Evolutionary conservation across 2,797 vertebrate species (phyloP), one percentile per base, ranked within the genome.

Genomic region (Melanotaenia maccullochi): DNA sequence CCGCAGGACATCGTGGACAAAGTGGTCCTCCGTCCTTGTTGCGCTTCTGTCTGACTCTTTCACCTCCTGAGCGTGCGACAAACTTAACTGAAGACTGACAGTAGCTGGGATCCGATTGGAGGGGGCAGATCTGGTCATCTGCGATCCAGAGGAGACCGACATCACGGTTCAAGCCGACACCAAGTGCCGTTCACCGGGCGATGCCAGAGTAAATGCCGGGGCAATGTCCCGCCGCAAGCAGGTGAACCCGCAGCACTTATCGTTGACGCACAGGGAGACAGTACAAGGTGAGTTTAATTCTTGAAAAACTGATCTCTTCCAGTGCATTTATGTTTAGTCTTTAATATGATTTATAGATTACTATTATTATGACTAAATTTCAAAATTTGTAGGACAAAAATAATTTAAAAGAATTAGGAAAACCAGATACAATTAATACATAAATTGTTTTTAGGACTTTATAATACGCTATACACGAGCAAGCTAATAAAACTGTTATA

Each of bases 181-280:
- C 90, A 91, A 94, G 95, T 95, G 94, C 95, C 93, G 96, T 96
- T 97, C 95, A 96, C 95, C 96, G 95, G 96, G 97, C 96, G 95
- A 97, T 98, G 97, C 96, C 96, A 96, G 96, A 97, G 96, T 99
- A 97, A 96, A 97, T 98, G 97, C 96, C 95, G 96, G 96, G 97
- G 96, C 97, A 94, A 99, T 99, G 97, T 99, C 97, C 97, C 97
- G 97, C 95, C 97, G 97, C 95, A 99, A 99, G 96, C 97, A 98
- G 96, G 97, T 97, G 95, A 98, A 99, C 93, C 97, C 97, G 93
- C 97, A 99, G 96, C 97, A 99, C 96, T 97, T 98, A 93, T 97
- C 94, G 87, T 91, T 95, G 91, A 93, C 96, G 92, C 97, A 97
- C 95, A 95, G 97, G 95, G 97, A 98, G 92, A 96, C 95, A 91